Evolutionary conservation across 2,797 vertebrate genomes (phyloP).

Genomic region (Pteronotus mesoamericanus): DNA sequence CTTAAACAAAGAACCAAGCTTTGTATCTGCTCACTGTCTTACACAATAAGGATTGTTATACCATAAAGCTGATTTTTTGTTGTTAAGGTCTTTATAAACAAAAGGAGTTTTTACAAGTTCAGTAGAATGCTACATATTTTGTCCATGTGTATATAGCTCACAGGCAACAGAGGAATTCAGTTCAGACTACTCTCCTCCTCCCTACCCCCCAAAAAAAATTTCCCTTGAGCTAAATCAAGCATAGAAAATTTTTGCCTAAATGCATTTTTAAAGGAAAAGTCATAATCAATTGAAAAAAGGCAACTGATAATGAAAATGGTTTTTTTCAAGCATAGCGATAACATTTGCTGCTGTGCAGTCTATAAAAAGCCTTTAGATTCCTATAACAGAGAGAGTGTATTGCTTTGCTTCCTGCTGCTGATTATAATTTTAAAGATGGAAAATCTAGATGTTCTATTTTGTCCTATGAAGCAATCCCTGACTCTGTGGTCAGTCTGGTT

Average conservation of each 20-base stretch:
- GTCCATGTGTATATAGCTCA: constrained; percentile 8
- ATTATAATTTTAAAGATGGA: constrained; percentile 63
- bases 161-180: constrained; percentile 41
- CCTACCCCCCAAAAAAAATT: background rate
- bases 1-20: background rate
- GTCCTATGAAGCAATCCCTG: constrained; percentile 51
- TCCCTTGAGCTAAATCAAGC: constrained; percentile 68
- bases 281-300: constrained; percentile 71
- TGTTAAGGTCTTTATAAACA: constrained; percentile 33
- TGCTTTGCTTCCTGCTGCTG: constrained; percentile 66
- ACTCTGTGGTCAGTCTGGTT: constrained; percentile 50
- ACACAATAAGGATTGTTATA: background rate
- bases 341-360: constrained; percentile 72
- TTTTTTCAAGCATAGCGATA: constrained; percentile 66
- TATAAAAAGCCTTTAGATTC: constrained; percentile 74
- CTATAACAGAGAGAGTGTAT: constrained; percentile 60
- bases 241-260: constrained; percentile 65
- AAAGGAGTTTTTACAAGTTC: background rate
- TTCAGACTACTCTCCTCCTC: background rate
- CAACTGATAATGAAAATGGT: constrained; percentile 75
- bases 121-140: constrained; percentile 20
- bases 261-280: constrained; percentile 68
- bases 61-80: constrained; percentile 16
- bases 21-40: background rate
- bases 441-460: constrained; percentile 61